Evolutionary conservation across 2,113 vertebrate species (phyloP).

Genomic region (Progne subis): DNA sequence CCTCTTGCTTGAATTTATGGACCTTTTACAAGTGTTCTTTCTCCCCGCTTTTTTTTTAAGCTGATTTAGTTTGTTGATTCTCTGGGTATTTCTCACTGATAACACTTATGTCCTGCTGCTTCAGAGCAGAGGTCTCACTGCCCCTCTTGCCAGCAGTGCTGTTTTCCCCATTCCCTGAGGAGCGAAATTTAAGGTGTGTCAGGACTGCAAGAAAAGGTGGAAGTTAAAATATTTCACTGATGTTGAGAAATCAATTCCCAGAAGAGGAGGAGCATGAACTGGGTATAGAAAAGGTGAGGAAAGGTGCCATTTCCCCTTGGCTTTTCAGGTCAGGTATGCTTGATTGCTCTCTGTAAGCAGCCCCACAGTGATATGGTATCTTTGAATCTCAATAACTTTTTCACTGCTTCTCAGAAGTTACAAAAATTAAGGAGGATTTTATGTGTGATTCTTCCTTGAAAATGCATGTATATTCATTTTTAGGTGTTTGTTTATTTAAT

Average conservation of each 20-base stretch:
- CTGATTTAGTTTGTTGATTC: background rate
- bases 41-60: background rate
- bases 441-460: background rate
- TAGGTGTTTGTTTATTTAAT: background rate
- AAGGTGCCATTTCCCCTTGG: background rate
- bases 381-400: background rate
- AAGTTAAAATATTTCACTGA: background rate
- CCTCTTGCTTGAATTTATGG: background rate
- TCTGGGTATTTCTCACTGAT: background rate
- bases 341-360: background rate
- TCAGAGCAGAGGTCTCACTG: background rate
- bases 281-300: background rate
- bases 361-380: background rate
- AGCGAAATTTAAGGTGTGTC: background rate
- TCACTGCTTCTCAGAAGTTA: background rate
- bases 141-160: background rate
- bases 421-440: background rate
- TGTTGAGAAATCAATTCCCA: background rate
- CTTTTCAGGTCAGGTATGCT: background rate
- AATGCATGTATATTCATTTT: background rate
- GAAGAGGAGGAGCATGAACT: background rate
- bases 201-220: background rate
- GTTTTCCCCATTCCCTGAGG: background rate
- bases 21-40: background rate
- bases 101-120: background rate